Base-by-base conservation (phyloP, 2,113 vertebrate genomes). In the Sceloporus undulatus region DNA sequence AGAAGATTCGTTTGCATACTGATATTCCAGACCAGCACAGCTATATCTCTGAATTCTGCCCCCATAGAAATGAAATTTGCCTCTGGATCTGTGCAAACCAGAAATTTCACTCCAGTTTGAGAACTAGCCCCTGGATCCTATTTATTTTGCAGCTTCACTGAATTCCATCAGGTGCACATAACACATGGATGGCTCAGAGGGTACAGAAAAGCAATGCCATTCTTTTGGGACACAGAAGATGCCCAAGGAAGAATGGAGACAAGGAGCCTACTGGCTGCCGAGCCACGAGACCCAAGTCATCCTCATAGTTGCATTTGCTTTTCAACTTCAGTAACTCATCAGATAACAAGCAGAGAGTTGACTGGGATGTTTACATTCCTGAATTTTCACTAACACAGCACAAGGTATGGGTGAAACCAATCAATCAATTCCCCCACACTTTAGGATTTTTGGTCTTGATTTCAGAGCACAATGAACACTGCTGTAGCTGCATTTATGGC, bases 401-500 rank as follows among this genome's bases (percentile, higher is more conserved):
- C 14, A 85, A 79, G 84, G 82, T 75, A 81, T 2, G 3, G 52
- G 48, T 29, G 52, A 65, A 83, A 90, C 38, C 54, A 85, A 87
- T 11, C 65, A 68, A 68, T 7, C 27, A 66, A 68, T 27, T 65
- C 14, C 23, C 40, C 16, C 25, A 68, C 65, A 27, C 11, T 40
- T 9, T 21, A 68, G 54, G 29, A 16, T 73, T 34, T 40, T 88
- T 86, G 79, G 75, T 73, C 19, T 62, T 54, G 0, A 1, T 85
- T 71, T 71, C 68, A 62, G 7, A 93, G 66, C 18, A 54, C 40
- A 85, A 90, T 90, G 75, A 21, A 0, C 34, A 85, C 62, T 88
- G 78, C 74, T 86, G 76, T 70, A 81, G 52, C 54, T 3, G 10
- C 59, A 84, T 76, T 89, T 90, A 80, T 1, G 89, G 90, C 87